phyloP scores from a whole-genome alignment of 1,140 invertebrate species.

The Onthophagus taurus region DNA sequence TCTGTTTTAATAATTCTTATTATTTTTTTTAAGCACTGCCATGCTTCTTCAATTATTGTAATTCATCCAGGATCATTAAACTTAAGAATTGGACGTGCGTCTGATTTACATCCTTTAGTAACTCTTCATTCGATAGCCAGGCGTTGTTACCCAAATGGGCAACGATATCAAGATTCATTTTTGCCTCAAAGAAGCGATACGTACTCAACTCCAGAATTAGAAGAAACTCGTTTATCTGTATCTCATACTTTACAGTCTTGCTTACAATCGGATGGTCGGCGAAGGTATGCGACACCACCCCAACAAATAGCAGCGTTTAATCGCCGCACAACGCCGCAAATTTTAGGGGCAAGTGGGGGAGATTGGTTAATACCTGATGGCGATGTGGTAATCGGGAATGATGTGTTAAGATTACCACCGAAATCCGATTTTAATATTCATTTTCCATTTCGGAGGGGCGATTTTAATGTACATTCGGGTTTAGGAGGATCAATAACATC shows the following conservation, averaged over 20 bases:
- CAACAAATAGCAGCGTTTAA: conserved; percentile 83
- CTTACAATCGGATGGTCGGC: conserved; percentile 67
- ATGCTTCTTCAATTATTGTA: conserved; percentile 76
- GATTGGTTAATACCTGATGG: conserved; percentile 53
- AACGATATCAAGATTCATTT: conserved; percentile 53
- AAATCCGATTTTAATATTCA: conserved; percentile 71
- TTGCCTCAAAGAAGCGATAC: conserved; percentile 49
- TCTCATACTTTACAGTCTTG: conserved; percentile 77
- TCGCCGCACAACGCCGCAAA: conserved; percentile 60
- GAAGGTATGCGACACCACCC: conserved; percentile 73
- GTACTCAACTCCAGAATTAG: conserved; percentile 55
- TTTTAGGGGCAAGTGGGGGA: conserved; percentile 41
- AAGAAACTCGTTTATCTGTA: conserved; percentile 71
- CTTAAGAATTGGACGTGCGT: conserved; percentile 79
- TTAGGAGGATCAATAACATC: conserved; percentile 76
- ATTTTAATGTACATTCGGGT: conserved; percentile 74
- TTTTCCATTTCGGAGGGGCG: conserved; percentile 80
- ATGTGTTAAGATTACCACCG: conserved; percentile 62
- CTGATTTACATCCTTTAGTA: conserved; percentile 75
- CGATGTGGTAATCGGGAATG: conserved; percentile 56
- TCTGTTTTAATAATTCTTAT: too few species aligned
- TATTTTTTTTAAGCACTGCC: conserved; percentile 35
- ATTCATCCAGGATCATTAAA: conserved; percentile 90
- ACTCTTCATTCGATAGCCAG: conserved; percentile 82
- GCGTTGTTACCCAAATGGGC: conserved; percentile 45